phyloP scores from a whole-genome alignment of 2,113 vertebrate genomes.

The Gracilinanus agilis region DNA sequence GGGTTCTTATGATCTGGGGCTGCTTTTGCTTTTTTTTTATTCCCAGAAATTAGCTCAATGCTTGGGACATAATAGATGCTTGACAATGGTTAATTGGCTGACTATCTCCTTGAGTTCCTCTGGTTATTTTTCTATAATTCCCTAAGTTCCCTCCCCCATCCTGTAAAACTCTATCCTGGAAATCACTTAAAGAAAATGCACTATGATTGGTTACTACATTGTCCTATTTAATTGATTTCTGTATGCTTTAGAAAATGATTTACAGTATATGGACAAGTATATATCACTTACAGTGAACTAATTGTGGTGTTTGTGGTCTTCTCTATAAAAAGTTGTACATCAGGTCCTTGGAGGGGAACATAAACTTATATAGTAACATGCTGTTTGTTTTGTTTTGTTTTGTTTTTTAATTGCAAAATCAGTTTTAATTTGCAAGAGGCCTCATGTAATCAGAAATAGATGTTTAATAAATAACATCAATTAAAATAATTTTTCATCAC shows the following conservation, averaged over 20 bases:
- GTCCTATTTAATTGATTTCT: conserved; percentile 41
- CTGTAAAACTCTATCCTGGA: background rate
- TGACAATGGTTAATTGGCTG: background rate
- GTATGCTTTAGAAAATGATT: conserved; percentile 36
- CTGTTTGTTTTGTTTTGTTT: conserved; percentile 23
- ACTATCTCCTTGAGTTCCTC: background rate
- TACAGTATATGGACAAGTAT: background rate
- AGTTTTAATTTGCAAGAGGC: conserved; percentile 62
- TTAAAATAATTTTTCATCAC: background rate
- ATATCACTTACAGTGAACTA: conserved; percentile 30
- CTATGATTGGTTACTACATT: conserved; percentile 2
- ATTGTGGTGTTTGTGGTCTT: conserved; percentile 12
- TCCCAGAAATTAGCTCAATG: background rate
- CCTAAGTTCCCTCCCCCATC: background rate
- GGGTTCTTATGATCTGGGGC: background rate
- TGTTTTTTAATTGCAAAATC: conserved; percentile 43
- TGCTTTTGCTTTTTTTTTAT: background rate
- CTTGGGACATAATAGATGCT: background rate
- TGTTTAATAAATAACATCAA: conserved; percentile 10
- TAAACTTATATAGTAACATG: conserved; percentile 42
- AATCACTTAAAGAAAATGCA: conserved; percentile 34
- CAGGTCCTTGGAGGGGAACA: conserved; percentile 40
- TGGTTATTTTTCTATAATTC: conserved; percentile 2
- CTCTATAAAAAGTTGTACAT: conserved; percentile 56
- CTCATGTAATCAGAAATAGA: conserved; percentile 36